Evolutionary conservation across 1,140 invertebrate genomes (phyloP), one percentile per base, ranked within the genome.

Genomic region (Drosophila repleta): DNA sequence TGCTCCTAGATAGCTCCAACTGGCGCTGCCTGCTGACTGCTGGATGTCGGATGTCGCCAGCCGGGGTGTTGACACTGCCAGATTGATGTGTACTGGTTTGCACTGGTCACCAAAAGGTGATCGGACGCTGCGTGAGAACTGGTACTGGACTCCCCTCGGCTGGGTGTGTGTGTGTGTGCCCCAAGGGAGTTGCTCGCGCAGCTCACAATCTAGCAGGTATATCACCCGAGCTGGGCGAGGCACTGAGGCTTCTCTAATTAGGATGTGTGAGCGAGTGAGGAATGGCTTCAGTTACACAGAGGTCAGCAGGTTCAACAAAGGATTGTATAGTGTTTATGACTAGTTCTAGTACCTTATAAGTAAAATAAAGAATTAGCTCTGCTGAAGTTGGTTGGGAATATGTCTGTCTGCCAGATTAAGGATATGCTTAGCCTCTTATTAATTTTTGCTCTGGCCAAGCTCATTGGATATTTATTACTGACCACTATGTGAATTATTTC

Each of bases 31-130:
- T n/a, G n/a, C n/a, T n/a, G n/a, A n/a, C n/a, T n/a, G n/a, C n/a
- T n/a, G n/a, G n/a, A n/a, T n/a, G n/a, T n/a, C 39, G 37, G 57
- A 63, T 76, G 78, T 62, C 65, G 71, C 66, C 45, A 58, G 62
- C 20, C 41, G 62, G 71, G 71, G 75, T 83, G 79, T 88, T 88
- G 78, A 71, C 79, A 87, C 83, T 65, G 70, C 48, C 63, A 88
- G 83, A 88, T 87, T 87, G 82, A 85, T 85, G 78, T 82, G 78
- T 81, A 81, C 79, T 81, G 83, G 82, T 72, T 87, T 70, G 52
- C 65, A 20, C 53, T 53, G 58, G 32, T 58, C 63, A 64, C 57
- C 80, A 79, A 84, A 76, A 81, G 81, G 76, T 66, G 74, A 67
- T 58, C 61, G 64, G 61, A 66, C 65, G 51, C 78, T 87, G 82